phyloP scores from a whole-genome alignment of 2,888 invertebrate species.

The Trichacis sp. region DNA sequence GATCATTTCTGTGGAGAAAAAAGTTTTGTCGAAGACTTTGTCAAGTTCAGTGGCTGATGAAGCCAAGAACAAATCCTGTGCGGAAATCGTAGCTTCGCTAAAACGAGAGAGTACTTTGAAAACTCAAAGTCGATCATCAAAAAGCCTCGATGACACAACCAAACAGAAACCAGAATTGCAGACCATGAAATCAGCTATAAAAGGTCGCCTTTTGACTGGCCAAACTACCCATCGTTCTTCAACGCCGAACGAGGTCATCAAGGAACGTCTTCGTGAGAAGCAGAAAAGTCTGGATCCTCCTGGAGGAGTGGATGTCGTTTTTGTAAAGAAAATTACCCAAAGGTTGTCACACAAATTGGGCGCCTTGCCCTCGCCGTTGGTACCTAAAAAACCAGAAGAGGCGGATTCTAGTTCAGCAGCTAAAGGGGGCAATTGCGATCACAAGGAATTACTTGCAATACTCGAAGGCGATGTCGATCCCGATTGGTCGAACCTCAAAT shows the following conservation, averaged over 20 bases:
- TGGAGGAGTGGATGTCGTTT: slow-evolving; percentile 69
- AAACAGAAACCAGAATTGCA: slow-evolving; percentile 5
- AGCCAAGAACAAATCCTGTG: slow-evolving; percentile 31
- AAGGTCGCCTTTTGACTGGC: slow-evolving; percentile 69
- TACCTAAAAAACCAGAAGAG: slow-evolving; percentile 42
- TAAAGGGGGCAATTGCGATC: slow-evolving; percentile 61
- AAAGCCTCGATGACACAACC: background rate
- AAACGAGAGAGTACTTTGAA: slow-evolving; percentile 24
- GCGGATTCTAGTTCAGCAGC: slow-evolving; percentile 26
- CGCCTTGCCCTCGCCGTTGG: slow-evolving; percentile 49
- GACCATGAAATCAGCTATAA: slow-evolving; percentile 44
- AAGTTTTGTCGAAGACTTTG: background rate
- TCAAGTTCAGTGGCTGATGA: slow-evolving; percentile 15
- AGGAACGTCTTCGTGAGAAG: slow-evolving; percentile 70
- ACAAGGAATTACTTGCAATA: slow-evolving; percentile 72
- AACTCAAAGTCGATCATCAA: slow-evolving; percentile 18
- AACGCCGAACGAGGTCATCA: slow-evolving; percentile 71
- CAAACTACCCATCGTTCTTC: slow-evolving; percentile 70
- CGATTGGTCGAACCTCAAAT: slow-evolving; percentile 65
- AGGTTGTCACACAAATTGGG: slow-evolving; percentile 69
- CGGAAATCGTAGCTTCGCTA: slow-evolving; percentile 32
- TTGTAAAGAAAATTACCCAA: slow-evolving; percentile 72
- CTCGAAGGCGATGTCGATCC: slow-evolving; percentile 72
- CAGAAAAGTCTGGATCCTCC: slow-evolving; percentile 67
- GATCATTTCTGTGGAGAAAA: slow-evolving; percentile 22